phyloP scores from a whole-genome alignment of 2,888 invertebrate genomes.

The Choristoneura rosaceana region DNA sequence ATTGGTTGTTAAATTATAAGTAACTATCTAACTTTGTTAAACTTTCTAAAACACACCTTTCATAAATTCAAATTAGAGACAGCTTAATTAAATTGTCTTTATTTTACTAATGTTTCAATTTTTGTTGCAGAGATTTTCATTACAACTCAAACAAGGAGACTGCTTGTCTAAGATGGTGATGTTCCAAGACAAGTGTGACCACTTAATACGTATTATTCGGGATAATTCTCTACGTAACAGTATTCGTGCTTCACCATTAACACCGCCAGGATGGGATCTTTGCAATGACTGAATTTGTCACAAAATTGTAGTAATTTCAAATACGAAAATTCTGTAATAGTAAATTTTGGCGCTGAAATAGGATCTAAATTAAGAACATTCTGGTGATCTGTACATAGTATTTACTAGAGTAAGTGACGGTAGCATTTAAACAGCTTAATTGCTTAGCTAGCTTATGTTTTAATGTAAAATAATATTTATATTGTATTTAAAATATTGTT shows the following conservation, averaged over 20 bases:
- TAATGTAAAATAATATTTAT: slow-evolving; percentile 85
- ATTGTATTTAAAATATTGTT: slow-evolving; percentile 81
- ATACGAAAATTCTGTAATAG: slow-evolving; percentile 39
- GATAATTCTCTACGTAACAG: slow-evolving; percentile 73
- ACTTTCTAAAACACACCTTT: background rate
- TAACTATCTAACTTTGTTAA: background rate
- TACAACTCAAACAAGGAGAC: slow-evolving; percentile 77
- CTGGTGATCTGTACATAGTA: slow-evolving; percentile 85
- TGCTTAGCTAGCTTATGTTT: slow-evolving; percentile 73
- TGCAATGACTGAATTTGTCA: slow-evolving; percentile 64
- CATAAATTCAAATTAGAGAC: background rate
- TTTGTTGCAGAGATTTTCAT: slow-evolving; percentile 82
- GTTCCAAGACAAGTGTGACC: slow-evolving; percentile 49
- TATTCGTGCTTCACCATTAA: slow-evolving; percentile 81
- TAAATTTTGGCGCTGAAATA: slow-evolving; percentile 22
- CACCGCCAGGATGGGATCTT: slow-evolving; percentile 77
- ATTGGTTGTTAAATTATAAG: slow-evolving; percentile 17
- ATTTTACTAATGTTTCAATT: slow-evolving; percentile 32
- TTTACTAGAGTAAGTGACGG: slow-evolving; percentile 81
- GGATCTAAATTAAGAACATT: slow-evolving; percentile 58
- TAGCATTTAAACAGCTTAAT: slow-evolving; percentile 80
- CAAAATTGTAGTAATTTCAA: slow-evolving; percentile 48
- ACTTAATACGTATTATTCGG: slow-evolving; percentile 48
- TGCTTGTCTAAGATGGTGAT: slow-evolving; percentile 76
- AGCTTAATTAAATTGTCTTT: background rate